Conservation (phyloP, 2,113 vertebrate genomes). For the Plecturocebus donacophilus region DNA sequence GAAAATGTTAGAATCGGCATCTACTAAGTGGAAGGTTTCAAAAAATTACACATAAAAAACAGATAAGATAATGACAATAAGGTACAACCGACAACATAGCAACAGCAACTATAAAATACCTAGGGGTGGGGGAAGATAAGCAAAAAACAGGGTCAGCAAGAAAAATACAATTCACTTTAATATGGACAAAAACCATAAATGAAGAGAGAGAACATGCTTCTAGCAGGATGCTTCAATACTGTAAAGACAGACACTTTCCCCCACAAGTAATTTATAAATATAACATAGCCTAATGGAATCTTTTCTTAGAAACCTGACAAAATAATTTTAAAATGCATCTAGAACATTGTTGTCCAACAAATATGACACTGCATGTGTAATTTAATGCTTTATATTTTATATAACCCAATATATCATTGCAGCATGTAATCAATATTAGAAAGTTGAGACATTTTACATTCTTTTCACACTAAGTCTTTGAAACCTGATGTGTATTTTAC, state of each 20-base stretch:
- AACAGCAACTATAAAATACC: neutral
- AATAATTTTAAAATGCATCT: constrained; percentile 28
- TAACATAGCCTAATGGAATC: neutral
- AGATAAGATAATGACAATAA: constrained; percentile 12
- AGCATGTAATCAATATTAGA: neutral
- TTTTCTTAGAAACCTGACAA: constrained; percentile 26
- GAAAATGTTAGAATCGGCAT: neutral
- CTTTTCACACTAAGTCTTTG: neutral
- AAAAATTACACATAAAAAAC: constrained; percentile 22
- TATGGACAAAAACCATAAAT: neutral
- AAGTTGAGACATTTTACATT: constrained; percentile 38
- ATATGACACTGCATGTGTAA: neutral
- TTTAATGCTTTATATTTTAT: constrained; percentile 27
- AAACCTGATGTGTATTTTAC: neutral
- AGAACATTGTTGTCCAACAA: neutral
- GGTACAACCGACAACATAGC: neutral
- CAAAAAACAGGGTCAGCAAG: neutral
- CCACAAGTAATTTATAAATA: neutral
- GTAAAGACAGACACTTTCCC: neutral
- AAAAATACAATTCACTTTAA: neutral
- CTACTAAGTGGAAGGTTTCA: constrained; percentile 1
- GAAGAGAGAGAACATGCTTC: neutral
- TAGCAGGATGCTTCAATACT: neutral
- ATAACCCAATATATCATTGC: neutral
- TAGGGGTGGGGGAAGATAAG: neutral